Base-by-base conservation (phyloP, 2,113 vertebrate genomes). In the Thymallus thymallus region DNA sequence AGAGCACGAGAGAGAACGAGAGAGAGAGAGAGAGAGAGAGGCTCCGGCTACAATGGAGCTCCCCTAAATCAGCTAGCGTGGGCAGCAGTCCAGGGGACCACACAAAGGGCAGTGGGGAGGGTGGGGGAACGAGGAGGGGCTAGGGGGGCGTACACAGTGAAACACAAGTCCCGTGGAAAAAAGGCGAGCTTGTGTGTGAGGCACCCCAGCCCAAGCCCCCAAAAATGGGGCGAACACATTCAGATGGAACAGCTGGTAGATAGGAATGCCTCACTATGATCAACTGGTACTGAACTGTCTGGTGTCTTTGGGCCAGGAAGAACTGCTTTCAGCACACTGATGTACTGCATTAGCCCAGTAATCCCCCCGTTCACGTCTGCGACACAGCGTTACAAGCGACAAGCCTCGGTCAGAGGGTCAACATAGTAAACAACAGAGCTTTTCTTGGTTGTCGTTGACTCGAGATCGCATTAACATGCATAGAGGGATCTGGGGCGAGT, bases 91-190 rank as follows among this genome's bases (percentile, higher is more conserved):
- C 69, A 46, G 63, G 63, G 56, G 75, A 55, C 48, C 32, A 48
- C 61, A 68, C 62, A 71, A 68, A 68, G 69, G 69, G 48, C 48
- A 14, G 4, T 22, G 4, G 23, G 55, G 73, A 22, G 65, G 1
- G 16, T 1, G 16, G 2, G 14, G 5, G 64, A 7, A 26, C 1
- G 30, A 29, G 26, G 2, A 20, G 6, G 32, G 16, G 65, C 7
- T 18, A 0, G 1, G 29, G 30, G 64, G 3, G 22, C 35, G n/a
- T 5, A 58, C 1, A 12, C 65, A 61, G 73, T 68, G 68, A 75
- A 79, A 84, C 66, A 55, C 48, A 80, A 73, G 71, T 77, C 48
- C 76, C 79, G 77, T 30, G 58, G 79, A 82, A 81, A 75, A 75
- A 35, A 71, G 69, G 79, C 32, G 71, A 74, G 66, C 32, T 68